Conservation (phyloP, 1,140 invertebrate genomes). For the Panulirus ornatus region DNA sequence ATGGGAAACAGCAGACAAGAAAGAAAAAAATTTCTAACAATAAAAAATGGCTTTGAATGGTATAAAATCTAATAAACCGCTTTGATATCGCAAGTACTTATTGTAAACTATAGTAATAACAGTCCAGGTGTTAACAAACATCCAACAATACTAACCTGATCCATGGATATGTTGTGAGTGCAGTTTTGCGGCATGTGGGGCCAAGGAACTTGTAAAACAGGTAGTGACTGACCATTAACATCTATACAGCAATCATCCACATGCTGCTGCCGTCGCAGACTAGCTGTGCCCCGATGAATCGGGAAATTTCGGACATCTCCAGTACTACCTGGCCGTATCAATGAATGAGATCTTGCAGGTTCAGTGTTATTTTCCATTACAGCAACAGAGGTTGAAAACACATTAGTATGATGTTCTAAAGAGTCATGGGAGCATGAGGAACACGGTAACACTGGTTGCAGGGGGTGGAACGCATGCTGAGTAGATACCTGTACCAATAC, state of each 20-base stretch:
- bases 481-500: background rate
- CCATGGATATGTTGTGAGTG: background rate
- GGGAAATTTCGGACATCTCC: background rate
- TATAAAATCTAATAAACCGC: too few species aligned
- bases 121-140: too few species aligned
- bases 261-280: conserved; percentile 5
- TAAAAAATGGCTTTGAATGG: too few species aligned
- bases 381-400: background rate
- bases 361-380: background rate
- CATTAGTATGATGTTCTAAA: background rate
- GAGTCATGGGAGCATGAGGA: background rate
- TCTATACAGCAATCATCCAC: conserved; percentile 19
- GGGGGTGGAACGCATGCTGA: background rate
- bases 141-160: conserved; percentile 26
- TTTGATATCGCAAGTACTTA: too few species aligned
- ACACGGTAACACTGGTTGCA: background rate
- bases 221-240: background rate
- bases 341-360: background rate
- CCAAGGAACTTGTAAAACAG: background rate
- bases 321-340: background rate
- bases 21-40: too few species aligned
- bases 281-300: background rate
- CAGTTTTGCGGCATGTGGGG: background rate
- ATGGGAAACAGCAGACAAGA: too few species aligned
- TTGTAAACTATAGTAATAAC: too few species aligned